Conservation (phyloP, 1,140 invertebrate genomes). For the Zaprionus africanus region DNA sequence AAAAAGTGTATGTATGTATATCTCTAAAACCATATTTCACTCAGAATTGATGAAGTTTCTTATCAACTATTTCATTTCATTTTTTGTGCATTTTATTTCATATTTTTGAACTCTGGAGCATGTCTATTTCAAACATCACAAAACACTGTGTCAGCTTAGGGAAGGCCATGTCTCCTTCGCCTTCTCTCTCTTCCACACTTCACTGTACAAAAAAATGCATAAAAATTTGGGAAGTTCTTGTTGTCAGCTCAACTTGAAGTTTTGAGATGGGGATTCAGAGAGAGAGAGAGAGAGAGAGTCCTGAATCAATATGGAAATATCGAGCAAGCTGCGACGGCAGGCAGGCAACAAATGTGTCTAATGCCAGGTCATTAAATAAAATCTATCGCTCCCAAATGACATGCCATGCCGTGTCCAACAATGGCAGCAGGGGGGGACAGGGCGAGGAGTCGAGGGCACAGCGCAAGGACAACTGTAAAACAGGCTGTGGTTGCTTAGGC, state of each 20-base stretch:
- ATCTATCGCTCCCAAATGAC: slow-evolving; percentile 74
- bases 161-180: not conserved
- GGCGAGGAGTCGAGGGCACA: not conserved
- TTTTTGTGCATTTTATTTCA: not conserved
- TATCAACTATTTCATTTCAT: not conserved
- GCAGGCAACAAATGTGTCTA: slow-evolving; percentile 74
- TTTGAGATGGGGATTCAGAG: not conserved
- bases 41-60: not conserved
- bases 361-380: slow-evolving; percentile 72
- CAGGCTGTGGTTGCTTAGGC: slow-evolving; percentile 62
- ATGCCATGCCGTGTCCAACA: slow-evolving; percentile 46
- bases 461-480: slow-evolving; percentile 41
- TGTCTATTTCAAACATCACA: not conserved
- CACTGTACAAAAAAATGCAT: not conserved
- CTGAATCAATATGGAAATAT: slow-evolving; percentile 25
- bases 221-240: not conserved
- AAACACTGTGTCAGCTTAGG: not conserved
- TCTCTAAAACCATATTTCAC: not conserved
- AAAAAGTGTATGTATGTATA: not conserved
- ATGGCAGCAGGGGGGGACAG: not conserved
- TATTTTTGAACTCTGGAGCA: no score
- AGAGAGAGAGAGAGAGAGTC: not conserved
- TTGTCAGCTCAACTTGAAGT: not conserved
- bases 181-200: not conserved
- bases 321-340: slow-evolving; percentile 24